Evolutionary conservation across 2,113 vertebrate species (phyloP).

Genomic region (Gymnarchus niloticus): DNA sequence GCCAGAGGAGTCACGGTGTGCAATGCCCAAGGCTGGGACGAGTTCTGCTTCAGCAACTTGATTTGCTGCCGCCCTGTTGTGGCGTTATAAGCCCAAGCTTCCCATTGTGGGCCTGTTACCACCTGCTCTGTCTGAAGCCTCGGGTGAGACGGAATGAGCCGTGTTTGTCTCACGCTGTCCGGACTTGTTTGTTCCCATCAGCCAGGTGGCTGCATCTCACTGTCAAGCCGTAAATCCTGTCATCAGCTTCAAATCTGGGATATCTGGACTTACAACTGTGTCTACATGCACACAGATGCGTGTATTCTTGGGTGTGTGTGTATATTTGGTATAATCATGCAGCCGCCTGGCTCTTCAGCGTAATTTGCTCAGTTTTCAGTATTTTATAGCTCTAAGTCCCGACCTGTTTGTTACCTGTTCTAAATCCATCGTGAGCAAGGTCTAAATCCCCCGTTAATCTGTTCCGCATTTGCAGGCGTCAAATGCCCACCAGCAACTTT

Average conservation of each 20-base stretch:
- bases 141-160: conserved; percentile 57
- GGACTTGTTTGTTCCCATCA: conserved; percentile 62
- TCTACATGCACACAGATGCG: background rate
- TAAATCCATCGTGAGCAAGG: background rate
- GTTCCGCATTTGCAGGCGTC: conserved; percentile 20
- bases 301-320: background rate
- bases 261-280: conserved; percentile 15
- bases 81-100: conserved; percentile 37
- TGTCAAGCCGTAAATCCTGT: conserved; percentile 35
- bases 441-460: background rate
- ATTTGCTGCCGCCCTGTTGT: conserved; percentile 36
- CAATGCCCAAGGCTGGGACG: background rate
- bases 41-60: conserved; percentile 29
- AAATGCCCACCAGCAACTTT: conserved; percentile 38
- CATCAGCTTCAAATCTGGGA: conserved; percentile 39
- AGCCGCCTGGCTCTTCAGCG: background rate
- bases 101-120: conserved; percentile 49
- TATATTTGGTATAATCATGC: background rate
- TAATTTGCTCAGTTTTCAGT: background rate
- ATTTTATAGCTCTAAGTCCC: conserved; percentile 42
- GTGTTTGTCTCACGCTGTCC: conserved; percentile 59
- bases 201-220: conserved; percentile 43
- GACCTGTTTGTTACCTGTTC: conserved; percentile 41
- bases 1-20: background rate
- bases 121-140: conserved; percentile 61